These are phyloP conservation scores for Callipepla squamata DNA, from an alignment of 2,113 vertebrate genomes.

Conservation along the genomic window DNA sequence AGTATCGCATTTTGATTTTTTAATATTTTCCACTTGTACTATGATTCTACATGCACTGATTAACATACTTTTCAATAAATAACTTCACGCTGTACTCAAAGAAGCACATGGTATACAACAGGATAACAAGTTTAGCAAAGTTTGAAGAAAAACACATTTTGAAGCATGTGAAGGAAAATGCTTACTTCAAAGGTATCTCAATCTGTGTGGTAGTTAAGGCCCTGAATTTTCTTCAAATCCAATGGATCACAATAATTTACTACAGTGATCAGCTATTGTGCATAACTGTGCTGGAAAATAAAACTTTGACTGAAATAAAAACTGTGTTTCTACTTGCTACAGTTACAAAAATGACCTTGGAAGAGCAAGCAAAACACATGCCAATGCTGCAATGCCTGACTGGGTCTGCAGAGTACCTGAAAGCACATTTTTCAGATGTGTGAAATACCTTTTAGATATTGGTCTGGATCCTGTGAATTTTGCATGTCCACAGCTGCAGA, in stretches of 20 bases:
- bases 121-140: background rate
- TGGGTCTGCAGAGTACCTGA: conserved; percentile 16
- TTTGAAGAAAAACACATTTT: background rate
- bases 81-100: background rate
- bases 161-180: background rate
- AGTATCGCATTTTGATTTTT: conserved; percentile 13
- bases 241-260: background rate
- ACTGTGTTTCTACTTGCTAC: background rate
- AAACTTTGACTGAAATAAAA: background rate
- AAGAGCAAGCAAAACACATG: background rate
- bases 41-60: background rate
- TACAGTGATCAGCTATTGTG: background rate
- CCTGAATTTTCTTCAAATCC: background rate
- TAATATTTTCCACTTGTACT: background rate
- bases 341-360: conserved; percentile 21
- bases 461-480: conserved; percentile 1
- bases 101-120: background rate
- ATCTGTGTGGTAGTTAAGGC: accelerated
- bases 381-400: background rate
- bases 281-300: background rate
- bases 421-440: conserved; percentile 21
- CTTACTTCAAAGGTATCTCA: background rate
- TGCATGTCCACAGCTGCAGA: conserved; percentile 1
- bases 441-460: conserved; percentile 7
- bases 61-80: background rate